A percentile compares a stretch with the other conserved stretches of the same genome.
Evolutionary conservation across 2,888 invertebrate species (phyloP).

Genomic region (Drosophila monieri): DNA sequence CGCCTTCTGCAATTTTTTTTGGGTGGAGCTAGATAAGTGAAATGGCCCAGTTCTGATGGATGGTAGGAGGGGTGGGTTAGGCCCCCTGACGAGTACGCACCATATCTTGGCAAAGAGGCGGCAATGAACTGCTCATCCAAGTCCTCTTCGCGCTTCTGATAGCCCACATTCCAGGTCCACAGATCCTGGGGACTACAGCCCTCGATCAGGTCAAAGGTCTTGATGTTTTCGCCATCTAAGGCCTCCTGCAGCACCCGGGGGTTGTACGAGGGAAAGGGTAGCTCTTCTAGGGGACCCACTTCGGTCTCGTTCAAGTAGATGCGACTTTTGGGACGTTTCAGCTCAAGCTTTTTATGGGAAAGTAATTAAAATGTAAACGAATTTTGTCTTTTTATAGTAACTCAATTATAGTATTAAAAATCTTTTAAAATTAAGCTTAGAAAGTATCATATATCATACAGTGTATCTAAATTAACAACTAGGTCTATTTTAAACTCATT

Average conservation of each 20-base stretch:
- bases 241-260: slow-evolving; percentile 80
- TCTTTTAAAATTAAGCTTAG: too few species aligned
- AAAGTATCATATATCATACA: too few species aligned
- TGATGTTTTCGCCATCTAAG: slow-evolving; percentile 72
- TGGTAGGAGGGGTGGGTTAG: too few species aligned
- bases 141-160: slow-evolving; percentile 69
- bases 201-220: slow-evolving; percentile 69
- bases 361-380: neutral
- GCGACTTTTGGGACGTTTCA: slow-evolving; percentile 81
- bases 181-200: slow-evolving; percentile 67
- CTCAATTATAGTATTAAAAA: too few species aligned
- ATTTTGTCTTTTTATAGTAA: too few species aligned
- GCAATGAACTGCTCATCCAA: slow-evolving; percentile 67
- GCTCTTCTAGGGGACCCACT: slow-evolving; percentile 59
- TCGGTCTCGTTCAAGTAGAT: slow-evolving; percentile 80
- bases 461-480: too few species aligned
- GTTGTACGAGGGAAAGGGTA: slow-evolving; percentile 79
- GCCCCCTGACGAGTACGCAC: slow-evolving; percentile 53
- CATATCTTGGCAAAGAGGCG: slow-evolving; percentile 67
- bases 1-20: slow-evolving; percentile 55
- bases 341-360: slow-evolving; percentile 66
- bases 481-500: too few species aligned
- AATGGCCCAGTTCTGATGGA: neutral
- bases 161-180: slow-evolving; percentile 80
- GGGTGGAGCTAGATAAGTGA: slow-evolving; percentile 34